These are phyloP conservation scores for Acleris sparsana DNA, from an alignment of 2,888 invertebrate species.

Conservation along the genomic window DNA sequence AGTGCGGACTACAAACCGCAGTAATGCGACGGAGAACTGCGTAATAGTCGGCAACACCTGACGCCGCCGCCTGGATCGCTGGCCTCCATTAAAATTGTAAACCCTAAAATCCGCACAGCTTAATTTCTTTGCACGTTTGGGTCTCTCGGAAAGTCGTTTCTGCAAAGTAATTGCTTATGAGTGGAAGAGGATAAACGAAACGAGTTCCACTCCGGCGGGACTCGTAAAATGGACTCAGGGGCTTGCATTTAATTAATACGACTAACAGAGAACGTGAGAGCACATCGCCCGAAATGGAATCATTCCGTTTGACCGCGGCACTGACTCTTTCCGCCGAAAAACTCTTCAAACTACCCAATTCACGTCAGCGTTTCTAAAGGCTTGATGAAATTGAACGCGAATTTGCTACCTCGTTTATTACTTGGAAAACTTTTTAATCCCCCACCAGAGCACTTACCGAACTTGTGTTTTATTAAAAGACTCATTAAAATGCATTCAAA, in stretches of 20 bases:
- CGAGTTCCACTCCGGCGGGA: constrained; percentile 72
- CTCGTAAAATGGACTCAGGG: constrained; percentile 79
- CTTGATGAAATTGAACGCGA: constrained; percentile 48
- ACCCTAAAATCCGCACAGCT: constrained; percentile 69
- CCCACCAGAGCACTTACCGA: constrained; percentile 20
- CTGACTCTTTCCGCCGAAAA: constrained; percentile 63
- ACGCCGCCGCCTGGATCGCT: constrained; percentile 56
- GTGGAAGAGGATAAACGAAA: constrained; percentile 80
- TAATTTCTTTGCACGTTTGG: constrained; percentile 76
- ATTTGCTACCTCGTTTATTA: constrained; percentile 21
- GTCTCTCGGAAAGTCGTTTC: constrained; percentile 73
- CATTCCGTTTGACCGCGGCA: constrained; percentile 71
- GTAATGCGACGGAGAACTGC: constrained; percentile 19
- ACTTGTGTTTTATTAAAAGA: constrained; percentile 32
- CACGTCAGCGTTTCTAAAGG: constrained; percentile 52
- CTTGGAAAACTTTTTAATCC: constrained; percentile 31
- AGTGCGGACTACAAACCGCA: neutral
- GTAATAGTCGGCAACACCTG: constrained; percentile 44
- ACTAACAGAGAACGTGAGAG: constrained; percentile 72
- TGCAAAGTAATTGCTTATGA: constrained; percentile 81
- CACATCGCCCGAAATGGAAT: constrained; percentile 70
- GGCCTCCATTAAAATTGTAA: constrained; percentile 64
- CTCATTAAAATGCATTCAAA: constrained; percentile 18
- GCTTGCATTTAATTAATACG: constrained; percentile 82
- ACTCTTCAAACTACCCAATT: constrained; percentile 52